Conservation (phyloP, 2,888 invertebrate species). For the Mystacides longicornis region DNA sequence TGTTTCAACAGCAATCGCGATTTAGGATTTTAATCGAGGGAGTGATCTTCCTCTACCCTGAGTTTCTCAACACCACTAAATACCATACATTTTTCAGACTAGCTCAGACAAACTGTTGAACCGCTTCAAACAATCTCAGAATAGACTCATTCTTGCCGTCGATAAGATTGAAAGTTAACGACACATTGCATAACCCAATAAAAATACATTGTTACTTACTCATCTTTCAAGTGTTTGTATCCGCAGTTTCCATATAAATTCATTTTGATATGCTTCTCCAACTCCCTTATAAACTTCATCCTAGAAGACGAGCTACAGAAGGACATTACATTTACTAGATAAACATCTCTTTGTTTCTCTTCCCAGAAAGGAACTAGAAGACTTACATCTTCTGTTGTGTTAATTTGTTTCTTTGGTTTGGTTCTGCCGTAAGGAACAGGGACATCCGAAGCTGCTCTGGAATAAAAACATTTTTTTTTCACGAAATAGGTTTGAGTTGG, state of each 20-base stretch:
- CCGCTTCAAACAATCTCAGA: too few relatives aligned
- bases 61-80: too few relatives aligned
- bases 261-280: slow-evolving; percentile 48
- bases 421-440: slow-evolving; percentile 50
- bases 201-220: slow-evolving; percentile 24
- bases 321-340: slow-evolving; percentile 45
- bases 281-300: slow-evolving; percentile 40
- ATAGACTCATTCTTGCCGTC: too few relatives aligned
- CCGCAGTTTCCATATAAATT: slow-evolving; percentile 43
- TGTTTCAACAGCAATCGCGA: too few relatives aligned
- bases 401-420: slow-evolving; percentile 34
- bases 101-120: too few relatives aligned
- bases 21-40: too few relatives aligned
- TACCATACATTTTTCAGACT: too few relatives aligned
- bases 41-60: too few relatives aligned
- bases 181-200: too few relatives aligned
- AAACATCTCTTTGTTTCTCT: slow-evolving; percentile 33
- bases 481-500: too few relatives aligned
- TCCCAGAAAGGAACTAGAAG: slow-evolving; percentile 19
- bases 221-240: not conserved
- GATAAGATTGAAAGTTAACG: too few relatives aligned
- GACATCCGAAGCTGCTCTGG: slow-evolving; percentile 45
- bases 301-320: slow-evolving; percentile 41
- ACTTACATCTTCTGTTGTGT: not conserved
- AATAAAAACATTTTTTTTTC: too few relatives aligned